Evolutionary conservation across 2,888 invertebrate genomes (phyloP), one percentile per base, ranked within the genome.

Genomic region (Plutella xylostella): DNA sequence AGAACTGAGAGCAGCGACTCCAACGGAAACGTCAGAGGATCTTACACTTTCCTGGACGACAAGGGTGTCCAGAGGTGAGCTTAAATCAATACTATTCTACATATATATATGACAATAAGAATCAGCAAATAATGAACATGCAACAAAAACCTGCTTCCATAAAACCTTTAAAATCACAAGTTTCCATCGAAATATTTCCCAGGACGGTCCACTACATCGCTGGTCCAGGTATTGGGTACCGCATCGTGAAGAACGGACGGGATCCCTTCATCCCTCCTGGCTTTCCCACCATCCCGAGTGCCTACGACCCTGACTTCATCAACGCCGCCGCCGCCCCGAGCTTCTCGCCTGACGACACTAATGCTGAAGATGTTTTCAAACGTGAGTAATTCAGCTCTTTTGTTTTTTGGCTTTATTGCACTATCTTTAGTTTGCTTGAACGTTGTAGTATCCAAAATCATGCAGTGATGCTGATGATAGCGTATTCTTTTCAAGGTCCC

Each of bases 151-250:
- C 25, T 7, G 25, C 25, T 28, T n/a, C 28, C 28, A 4, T 12
- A 9, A 6, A n/a, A 28, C 15, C 3, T 43, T 33, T 7, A 35
- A 28, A 15, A 28, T 2, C 18, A 21, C n/a, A 4, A 28, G 9
- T 28, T 28, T 28, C 3, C 3, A 4, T 28, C n/a, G n/a, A n/a
- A 28, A 28, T 30, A 45, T 17, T 22, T 49, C 46, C 40, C 60
- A 84, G 88, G 52, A 90, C 92, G 0, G 92, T 92, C 0, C 89
- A 92, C 67, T 92, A 92, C 65, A 91, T 90, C 53, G 92, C 92
- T 0, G 92, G 92, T 0, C 91, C 92, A 0, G 90, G 88, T 12
- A 92, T 92, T 39, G 92, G 92, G 1, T 92, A 92, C 60, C 85
- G 91, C 35, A 89, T 92, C 2, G 78, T 92, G 9, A 89, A 91